Base-by-base conservation (phyloP, 2,888 invertebrate genomes). In the Epinotia brunnichana region DNA sequence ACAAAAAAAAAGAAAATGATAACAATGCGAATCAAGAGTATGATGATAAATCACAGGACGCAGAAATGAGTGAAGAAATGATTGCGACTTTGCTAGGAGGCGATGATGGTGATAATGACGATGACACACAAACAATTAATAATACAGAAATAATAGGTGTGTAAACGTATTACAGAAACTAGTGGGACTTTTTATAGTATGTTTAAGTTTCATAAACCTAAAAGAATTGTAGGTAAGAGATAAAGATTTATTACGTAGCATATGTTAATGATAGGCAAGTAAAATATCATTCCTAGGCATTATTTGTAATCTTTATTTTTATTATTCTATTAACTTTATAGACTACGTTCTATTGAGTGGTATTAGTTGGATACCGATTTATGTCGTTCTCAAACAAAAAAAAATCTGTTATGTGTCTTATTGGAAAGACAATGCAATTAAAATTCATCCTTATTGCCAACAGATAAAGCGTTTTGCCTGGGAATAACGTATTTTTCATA, bases 21-120 rank as follows among this genome's bases (percentile, higher is more conserved):
- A 66, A 24, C 4, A 75, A 72, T 75, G 76, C 79, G 73, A 77
- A 68, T 74, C 75, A 78, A 74, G 77, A 73, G 51, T 74, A 66
- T 67, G 77, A 81, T 61, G 81, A 82, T 61, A 85, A 86, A 78
- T 75, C 75, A 35, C 83, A 86, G 71, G 89, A 88, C 74, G 59
- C 82, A 61, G 91, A 90, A 76, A 87, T 88, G 80, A 89, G 86
- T 77, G 89, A 89, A 51, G 89, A 91, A 75, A 81, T 87, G 81
- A 90, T 90, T 74, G 87, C 91, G 74, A 85, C 80, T 73, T 82
- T 90, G 67, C 79, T 91, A 67, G 87, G 87, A 75, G 89, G 85
- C 74, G 87, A 88, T 74, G 83, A 79, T 73, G 76, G 77, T 70
- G 81, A 76, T 35, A 82, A 75, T 66, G 74, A 75, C 10, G 74